Evolutionary conservation across 2,113 vertebrate genomes (phyloP).

Genomic region (Prunella himalayana): DNA sequence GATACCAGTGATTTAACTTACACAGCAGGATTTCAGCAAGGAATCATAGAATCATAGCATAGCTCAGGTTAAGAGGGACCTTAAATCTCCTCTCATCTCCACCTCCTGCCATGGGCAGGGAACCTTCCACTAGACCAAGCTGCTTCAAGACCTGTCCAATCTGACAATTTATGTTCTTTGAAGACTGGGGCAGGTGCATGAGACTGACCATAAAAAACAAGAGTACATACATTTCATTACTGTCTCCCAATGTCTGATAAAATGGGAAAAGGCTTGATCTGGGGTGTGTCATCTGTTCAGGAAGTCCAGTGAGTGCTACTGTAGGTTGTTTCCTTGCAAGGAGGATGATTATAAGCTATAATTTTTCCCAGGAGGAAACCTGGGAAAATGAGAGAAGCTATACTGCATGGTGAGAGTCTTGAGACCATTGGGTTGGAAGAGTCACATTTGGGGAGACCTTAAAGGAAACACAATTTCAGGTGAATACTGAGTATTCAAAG

Average conservation of each 20-base stretch:
- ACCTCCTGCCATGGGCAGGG: background rate
- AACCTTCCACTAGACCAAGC: background rate
- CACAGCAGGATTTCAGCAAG: background rate
- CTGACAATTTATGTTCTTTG: background rate
- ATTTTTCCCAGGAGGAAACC: background rate
- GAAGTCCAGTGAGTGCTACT: background rate
- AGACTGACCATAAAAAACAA: background rate
- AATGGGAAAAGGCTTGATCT: background rate
- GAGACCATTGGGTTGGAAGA: background rate
- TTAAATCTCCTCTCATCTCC: background rate
- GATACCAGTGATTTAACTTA: background rate
- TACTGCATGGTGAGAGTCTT: background rate
- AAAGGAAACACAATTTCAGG: background rate
- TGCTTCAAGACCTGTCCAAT: background rate
- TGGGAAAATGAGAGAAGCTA: background rate
- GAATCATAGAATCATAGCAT: background rate
- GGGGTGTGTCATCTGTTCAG: background rate
- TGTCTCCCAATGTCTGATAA: background rate
- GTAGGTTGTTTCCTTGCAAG: background rate
- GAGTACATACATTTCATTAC: background rate
- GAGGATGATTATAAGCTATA: background rate
- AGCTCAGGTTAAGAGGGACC: background rate
- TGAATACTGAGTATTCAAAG: background rate
- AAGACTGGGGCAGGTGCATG: background rate
- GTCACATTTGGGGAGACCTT: background rate